Base-by-base conservation (phyloP, 2,113 vertebrate species). In the Rhodinocichla rosea region DNA sequence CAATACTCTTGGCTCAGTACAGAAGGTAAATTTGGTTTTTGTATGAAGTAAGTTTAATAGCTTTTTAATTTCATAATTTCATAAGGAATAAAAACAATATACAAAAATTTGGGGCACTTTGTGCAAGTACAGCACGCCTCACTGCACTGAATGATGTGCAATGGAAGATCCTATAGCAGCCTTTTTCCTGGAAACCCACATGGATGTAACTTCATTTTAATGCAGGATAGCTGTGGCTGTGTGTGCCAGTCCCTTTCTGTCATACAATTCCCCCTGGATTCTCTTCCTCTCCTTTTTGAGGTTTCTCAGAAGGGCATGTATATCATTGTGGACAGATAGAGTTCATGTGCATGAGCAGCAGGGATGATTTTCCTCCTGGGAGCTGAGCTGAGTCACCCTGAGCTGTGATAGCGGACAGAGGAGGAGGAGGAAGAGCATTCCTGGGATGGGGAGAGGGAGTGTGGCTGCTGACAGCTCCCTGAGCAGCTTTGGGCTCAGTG, bases 401-500 rank as follows among this genome's bases (percentile, higher is more conserved):
- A 21, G 27, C 76, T 71, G 30, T 68, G 83, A 53, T 0, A 3
- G 33, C 42, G 23, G 70, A 27, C 14, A 64, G 53, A 22, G 45
- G 35, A 87, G 55, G 50, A 53, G 77, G 30, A 0, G 0, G 42
- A 35, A 71, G 42, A 81, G 23, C 64, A 62, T 44, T 92, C 40
- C 69, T 74, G 64, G 32, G 2, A 0, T 28, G 30, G 26, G 50
- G 35, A 94, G 79, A 75, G n/a, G 28, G 11, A 27, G 35, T 0
- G 1, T 44, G 22, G 16, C 83, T 92, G 56, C 53, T 89, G 90
- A 15, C 63, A 77, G 39, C 57, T 52, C 35, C 44, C 42, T 0
- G 0, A 21, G 91, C 57, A 68, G 65, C 39, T 37, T 39, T 5
- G 10, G 56, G 15, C 42, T 42, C 0, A 0, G 9, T 4, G 7